phyloP scores from a whole-genome alignment of 2,888 invertebrate species.

The Acronicta alni region DNA sequence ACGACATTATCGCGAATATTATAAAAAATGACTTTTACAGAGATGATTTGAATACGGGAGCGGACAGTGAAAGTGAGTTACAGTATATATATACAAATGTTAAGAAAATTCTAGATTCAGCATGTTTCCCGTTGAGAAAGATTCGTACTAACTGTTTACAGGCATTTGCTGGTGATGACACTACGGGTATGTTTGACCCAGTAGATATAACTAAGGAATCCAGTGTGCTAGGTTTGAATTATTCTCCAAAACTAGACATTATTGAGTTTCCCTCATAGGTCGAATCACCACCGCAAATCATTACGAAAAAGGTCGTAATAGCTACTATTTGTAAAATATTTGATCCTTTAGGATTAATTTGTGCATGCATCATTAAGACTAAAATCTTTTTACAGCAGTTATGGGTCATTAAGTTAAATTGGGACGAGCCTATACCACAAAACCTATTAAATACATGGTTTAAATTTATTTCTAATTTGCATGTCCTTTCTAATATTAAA shows the following conservation, averaged over 20 bases:
- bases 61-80: background rate
- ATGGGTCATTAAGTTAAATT: slow-evolving; percentile 23
- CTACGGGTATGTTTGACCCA: background rate
- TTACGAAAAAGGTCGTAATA: slow-evolving; percentile 12
- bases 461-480: slow-evolving; percentile 3
- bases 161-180: background rate
- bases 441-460: slow-evolving; percentile 11
- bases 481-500: slow-evolving; percentile 1
- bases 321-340: slow-evolving; percentile 9
- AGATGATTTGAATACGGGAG: slow-evolving; percentile 5
- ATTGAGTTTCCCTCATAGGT: slow-evolving; percentile 1
- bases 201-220: slow-evolving; percentile 1
- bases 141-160: slow-evolving; percentile 11
- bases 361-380: slow-evolving; percentile 16
- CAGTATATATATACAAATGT: slow-evolving; percentile 4
- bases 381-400: slow-evolving; percentile 33
- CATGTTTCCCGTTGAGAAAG: slow-evolving; percentile 8
- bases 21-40: slow-evolving; percentile 8
- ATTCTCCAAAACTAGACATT: slow-evolving; percentile 8
- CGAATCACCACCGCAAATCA: background rate
- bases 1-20: slow-evolving; percentile 1
- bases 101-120: background rate
- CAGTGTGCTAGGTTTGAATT: slow-evolving; percentile 8
- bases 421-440: slow-evolving; percentile 30
- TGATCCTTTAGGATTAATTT: slow-evolving; percentile 23